Base-by-base conservation (phyloP, 2,888 invertebrate genomes). In the Entomobrya proxima region DNA sequence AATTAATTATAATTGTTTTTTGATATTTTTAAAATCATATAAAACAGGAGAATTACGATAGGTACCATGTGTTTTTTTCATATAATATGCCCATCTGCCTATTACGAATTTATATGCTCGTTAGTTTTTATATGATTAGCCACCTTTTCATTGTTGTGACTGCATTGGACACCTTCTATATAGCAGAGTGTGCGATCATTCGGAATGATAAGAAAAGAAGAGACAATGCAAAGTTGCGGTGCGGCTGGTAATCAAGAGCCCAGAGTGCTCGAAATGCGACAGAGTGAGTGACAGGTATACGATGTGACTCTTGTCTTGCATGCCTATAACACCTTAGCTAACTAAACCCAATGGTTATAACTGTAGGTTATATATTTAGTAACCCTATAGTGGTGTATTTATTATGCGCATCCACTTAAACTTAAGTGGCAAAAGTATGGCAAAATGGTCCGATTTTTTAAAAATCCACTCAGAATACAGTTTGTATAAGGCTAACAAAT, bases 141-240 rank as follows among this genome's bases (percentile, higher is more conserved):
- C 77, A 77, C 77, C 77, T 69, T 69, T 69, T 69, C 77, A 84
- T 84, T 84, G 83, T 84, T 84, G 77, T 84, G 83, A 84, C 77
- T 84, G 77, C 69, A 84, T 77, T 84, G 83, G 83, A 77, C 83
- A 84, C 83, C 83, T 84, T 84, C 77, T 69, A 84, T 84, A 64
- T 75, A 67, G 32, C 82, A 82, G 82, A 76, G 82, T 61, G 82
- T 82, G 75, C 76, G 82, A 82, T 82, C 40, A 75, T 75, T 67
- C 75, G 76, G 76, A 82, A 75, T 76, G 82, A 82, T 82, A 82
- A 82, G 81, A 74, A 69, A 69, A 44, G 74, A 72, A 72, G 58
- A 61, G 76, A 75, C 67, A 64, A 30, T 27, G 61, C 64, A 79
- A n/a, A 50, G 18, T 37, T 58, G 55, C 40, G 67, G 40, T 40